Conservation (phyloP, 2,113 vertebrate genomes). For the Brachyhypopomus gauderio region DNA sequence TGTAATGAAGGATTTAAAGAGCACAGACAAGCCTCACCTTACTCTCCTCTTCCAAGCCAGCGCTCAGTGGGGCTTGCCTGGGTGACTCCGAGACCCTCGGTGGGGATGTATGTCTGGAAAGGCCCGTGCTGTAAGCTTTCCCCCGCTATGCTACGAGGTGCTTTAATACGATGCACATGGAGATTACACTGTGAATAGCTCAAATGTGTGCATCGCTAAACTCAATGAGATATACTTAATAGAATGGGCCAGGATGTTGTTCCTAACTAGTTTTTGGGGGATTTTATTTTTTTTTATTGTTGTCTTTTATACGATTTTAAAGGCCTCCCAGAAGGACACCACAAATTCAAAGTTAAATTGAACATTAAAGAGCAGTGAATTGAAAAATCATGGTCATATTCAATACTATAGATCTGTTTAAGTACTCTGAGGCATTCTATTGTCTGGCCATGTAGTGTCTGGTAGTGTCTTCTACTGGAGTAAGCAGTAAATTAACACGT, state of each 20-base stretch:
- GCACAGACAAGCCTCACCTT: slow-evolving; percentile 10
- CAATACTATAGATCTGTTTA: slow-evolving; percentile 6
- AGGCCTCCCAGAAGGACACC: slow-evolving; percentile 15
- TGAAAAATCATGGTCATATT: slow-evolving; percentile 7
- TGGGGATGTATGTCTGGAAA: slow-evolving; percentile 40
- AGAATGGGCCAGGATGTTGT: neutral
- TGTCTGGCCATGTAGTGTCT: slow-evolving; percentile 28
- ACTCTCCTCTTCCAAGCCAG: slow-evolving; percentile 57
- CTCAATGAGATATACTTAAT: slow-evolving; percentile 15
- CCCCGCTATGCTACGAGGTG: slow-evolving; percentile 20
- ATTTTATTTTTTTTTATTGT: slow-evolving; percentile 22
- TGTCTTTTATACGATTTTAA: too few relatives aligned
- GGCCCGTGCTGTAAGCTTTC: slow-evolving; percentile 29
- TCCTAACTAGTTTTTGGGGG: slow-evolving; percentile 12
- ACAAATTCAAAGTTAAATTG: slow-evolving; percentile 14
- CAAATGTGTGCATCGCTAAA: neutral
- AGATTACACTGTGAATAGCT: neutral
- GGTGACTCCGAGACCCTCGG: neutral
- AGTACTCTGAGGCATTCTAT: slow-evolving; percentile 1
- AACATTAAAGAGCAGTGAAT: slow-evolving; percentile 16
- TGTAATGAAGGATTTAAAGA: slow-evolving; percentile 12
- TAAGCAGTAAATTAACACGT: slow-evolving; percentile 32
- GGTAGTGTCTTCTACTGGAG: slow-evolving; percentile 1
- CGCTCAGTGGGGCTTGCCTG: slow-evolving; percentile 46
- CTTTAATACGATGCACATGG: slow-evolving; percentile 34